A percentile compares a stretch with the other conserved stretches of the same genome.
Conservation (phyloP, 64 coral and sea anemone species). For the Acropora yongei region DNA sequence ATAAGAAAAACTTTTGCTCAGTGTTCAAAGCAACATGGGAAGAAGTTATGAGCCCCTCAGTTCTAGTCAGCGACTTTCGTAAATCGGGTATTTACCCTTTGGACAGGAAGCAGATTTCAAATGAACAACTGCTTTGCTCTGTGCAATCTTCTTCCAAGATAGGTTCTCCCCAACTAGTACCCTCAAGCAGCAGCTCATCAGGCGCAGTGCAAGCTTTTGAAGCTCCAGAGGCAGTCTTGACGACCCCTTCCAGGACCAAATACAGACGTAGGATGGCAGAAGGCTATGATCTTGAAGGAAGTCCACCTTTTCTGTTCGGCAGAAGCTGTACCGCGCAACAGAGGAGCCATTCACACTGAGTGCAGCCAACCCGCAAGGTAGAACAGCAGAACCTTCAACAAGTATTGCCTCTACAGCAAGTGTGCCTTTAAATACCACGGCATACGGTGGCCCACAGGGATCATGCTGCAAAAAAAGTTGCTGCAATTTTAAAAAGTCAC, state of each 20-base stretch:
- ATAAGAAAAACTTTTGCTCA: constrained; percentile 33
- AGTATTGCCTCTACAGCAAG: no score
- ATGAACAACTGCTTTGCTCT: constrained; percentile 18
- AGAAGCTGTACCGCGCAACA: constrained; percentile 2
- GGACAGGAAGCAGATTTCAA: constrained; percentile 12
- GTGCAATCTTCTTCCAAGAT: constrained; percentile 6
- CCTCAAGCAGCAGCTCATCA: not conserved
- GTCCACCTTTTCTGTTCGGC: constrained; percentile 19
- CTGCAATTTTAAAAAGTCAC: no score
- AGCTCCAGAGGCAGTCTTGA: not conserved
- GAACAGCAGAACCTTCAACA: constrained; percentile 1
- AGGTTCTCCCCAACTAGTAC: constrained; percentile 6
- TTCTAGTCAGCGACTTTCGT: not conserved
- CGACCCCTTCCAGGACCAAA: constrained; percentile 23
- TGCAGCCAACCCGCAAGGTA: not conserved
- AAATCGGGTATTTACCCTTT: constrained; percentile 31
- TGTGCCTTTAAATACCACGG: no score
- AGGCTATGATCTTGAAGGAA: constrained; percentile 22
- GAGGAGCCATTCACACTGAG: not conserved
- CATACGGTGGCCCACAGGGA: no score
- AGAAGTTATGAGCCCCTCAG: not conserved
- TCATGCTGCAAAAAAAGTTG: no score
- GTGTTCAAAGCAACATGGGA: constrained; percentile 35
- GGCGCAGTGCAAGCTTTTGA: constrained; percentile 4
- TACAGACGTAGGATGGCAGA: constrained; percentile 23